Evolutionary conservation across 2,888 invertebrate species (phyloP).

Genomic region (Panopea generosa): DNA sequence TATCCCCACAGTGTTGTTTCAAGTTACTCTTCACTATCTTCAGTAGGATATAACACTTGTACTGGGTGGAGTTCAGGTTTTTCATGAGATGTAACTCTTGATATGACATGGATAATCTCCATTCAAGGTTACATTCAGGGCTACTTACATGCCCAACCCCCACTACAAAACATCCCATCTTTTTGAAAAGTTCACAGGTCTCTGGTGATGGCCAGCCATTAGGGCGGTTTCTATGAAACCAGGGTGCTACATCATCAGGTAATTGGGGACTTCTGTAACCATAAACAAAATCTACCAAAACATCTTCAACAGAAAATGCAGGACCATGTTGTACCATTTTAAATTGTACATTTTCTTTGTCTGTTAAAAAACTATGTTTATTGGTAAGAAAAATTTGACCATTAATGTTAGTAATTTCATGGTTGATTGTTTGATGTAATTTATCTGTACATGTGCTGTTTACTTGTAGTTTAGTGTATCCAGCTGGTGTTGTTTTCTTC

Average conservation of each 20-base stretch:
- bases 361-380: too few species aligned
- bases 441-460: too few species aligned
- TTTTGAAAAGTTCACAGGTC: not conserved
- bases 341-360: too few species aligned
- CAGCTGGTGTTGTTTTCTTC: too few species aligned
- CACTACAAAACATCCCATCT: slow-evolving; percentile 13
- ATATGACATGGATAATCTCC: slow-evolving; percentile 32
- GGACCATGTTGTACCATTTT: slow-evolving; percentile 11
- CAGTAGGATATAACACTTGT: slow-evolving; percentile 37
- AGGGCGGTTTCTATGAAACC: not conserved
- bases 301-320: not conserved
- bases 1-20: slow-evolving; percentile 2
- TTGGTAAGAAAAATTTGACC: too few species aligned
- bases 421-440: too few species aligned
- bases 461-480: too few species aligned
- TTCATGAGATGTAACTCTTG: slow-evolving; percentile 31
- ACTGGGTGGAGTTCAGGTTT: slow-evolving; percentile 19
- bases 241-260: not conserved
- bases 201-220: slow-evolving; percentile 10
- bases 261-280: slow-evolving; percentile 1
- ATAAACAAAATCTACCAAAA: not conserved
- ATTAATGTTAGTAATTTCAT: too few species aligned
- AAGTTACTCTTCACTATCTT: slow-evolving; percentile 32
- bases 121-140: slow-evolving; percentile 10
- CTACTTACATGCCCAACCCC: slow-evolving; percentile 17